phyloP scores from a whole-genome alignment of 2,888 invertebrate species.

The Megastigmus dorsalis region DNA sequence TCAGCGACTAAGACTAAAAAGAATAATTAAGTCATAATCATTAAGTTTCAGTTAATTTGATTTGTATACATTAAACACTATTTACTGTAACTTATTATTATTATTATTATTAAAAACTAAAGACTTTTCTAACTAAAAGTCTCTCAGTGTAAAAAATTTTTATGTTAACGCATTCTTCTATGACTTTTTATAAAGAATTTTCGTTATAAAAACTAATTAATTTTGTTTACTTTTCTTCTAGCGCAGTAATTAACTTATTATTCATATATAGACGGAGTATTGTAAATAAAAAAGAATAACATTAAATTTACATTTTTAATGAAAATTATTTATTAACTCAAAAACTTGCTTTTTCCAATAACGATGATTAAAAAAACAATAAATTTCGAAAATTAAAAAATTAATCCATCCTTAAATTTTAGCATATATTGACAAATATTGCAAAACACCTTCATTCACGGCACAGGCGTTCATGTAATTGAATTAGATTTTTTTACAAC shows the following conservation, averaged over 20 bases:
- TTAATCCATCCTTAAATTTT: conserved; percentile 31
- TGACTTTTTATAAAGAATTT: too few relatives aligned
- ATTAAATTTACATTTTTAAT: conserved; percentile 19
- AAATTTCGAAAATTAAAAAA: conserved; percentile 23
- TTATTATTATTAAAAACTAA: too few relatives aligned
- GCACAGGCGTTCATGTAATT: conserved; percentile 15
- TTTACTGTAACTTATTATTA: neutral
- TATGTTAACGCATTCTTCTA: too few relatives aligned
- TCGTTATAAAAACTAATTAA: too few relatives aligned
- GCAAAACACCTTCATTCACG: conserved; percentile 20
- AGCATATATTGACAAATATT: conserved; percentile 38
- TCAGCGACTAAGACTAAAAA: conserved; percentile 7
- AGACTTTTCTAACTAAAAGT: conserved; percentile 8
- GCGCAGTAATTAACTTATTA: too few relatives aligned
- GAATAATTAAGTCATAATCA: neutral
- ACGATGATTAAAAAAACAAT: conserved; percentile 42
- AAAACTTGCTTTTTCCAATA: conserved; percentile 24
- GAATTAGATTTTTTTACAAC: conserved; percentile 26
- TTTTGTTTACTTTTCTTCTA: too few relatives aligned
- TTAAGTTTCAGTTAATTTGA: neutral
- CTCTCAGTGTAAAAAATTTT: conserved; percentile 19
- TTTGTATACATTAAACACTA: neutral
- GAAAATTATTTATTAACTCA: conserved; percentile 39
- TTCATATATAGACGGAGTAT: too few relatives aligned
- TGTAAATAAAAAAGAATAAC: conserved; percentile 6